Base-by-base conservation (phyloP, 2,888 invertebrate genomes). In the Digitonthophagus gazella region DNA sequence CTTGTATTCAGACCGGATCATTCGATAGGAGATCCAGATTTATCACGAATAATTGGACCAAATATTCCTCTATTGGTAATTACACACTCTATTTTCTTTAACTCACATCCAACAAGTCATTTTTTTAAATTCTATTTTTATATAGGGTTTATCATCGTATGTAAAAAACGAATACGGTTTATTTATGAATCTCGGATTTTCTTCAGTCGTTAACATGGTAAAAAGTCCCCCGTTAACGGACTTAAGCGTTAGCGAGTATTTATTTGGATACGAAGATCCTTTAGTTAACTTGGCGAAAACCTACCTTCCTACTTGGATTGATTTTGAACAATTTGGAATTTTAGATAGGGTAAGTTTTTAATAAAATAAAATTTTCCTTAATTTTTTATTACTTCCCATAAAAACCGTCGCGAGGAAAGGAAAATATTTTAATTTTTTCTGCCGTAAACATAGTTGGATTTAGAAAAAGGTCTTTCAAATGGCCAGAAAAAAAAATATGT, bases 251-350 rank as follows among this genome's bases (percentile, higher is more conserved):
- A 82, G 91, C 68, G 90, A 93, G 20, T 91, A 90, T 77, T 82
- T 95, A 11, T 94, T 93, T 92, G 95, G 95, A 0, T 94, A 93
- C 79, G 88, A 92, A 1, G 94, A 95, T 77, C 85, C 86, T 0
- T 78, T 95, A 58, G 88, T 95, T 64, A 83, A 84, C 1, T 79
- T 93, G 28, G 93, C 92, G 0, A 87, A 91, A 73, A 86, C 84
- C 16, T 80, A 92, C 56, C 79, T 94, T 15, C 94, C 95, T 0
- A 88, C 86, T 58, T 91, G 93, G 86, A 91, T 95, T 11, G 89
- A 93, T 75, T 95, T 94, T 76, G 83, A 86, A n/a, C 89, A 87
- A 76, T 91, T 96, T 75, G 96, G 95, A 0, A 85, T 95, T 61
- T 82, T 95, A 74, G 94, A 93, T 77, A 86, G 93, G 83, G 94